Conservation (phyloP, 64 coral and sea anemone species). For the Porites australiensis region DNA sequence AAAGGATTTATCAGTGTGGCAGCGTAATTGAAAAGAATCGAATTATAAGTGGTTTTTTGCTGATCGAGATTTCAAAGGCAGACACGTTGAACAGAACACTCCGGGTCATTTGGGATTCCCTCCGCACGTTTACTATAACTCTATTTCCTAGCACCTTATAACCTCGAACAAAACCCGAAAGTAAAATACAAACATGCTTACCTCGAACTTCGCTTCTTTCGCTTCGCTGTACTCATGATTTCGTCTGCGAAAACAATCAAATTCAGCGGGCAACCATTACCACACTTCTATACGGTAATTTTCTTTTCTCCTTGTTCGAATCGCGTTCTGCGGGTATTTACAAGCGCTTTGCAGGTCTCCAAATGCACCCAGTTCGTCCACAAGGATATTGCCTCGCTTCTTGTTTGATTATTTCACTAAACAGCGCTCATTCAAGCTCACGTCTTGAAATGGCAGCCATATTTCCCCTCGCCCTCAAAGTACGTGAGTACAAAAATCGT, state of each 20-base stretch:
- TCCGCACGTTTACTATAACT: constrained; percentile 42
- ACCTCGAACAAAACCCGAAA: not conserved
- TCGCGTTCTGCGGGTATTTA: not conserved
- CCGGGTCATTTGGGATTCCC: constrained; percentile 22
- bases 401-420: constrained; percentile 17
- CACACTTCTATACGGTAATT: not conserved
- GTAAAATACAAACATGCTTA: constrained; percentile 15
- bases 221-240: constrained; percentile 67
- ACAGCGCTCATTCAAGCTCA: not conserved
- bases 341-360: not conserved
- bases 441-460: constrained; percentile 21
- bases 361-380: not conserved
- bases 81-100: constrained; percentile 15
- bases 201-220: constrained; percentile 77
- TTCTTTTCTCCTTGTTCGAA: not conserved
- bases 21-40: constrained; percentile 32
- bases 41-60: constrained; percentile 23
- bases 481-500: constrained; percentile 21
- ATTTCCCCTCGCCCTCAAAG: not conserved
- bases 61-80: constrained; percentile 24
- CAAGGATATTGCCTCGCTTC: not conserved
- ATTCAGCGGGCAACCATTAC: constrained; percentile 47
- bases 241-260: constrained; percentile 24
- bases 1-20: constrained; percentile 9
- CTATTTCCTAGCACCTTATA: not conserved